phyloP scores from a whole-genome alignment of 2,797 vertebrate species.

The Remorina albescens region DNA sequence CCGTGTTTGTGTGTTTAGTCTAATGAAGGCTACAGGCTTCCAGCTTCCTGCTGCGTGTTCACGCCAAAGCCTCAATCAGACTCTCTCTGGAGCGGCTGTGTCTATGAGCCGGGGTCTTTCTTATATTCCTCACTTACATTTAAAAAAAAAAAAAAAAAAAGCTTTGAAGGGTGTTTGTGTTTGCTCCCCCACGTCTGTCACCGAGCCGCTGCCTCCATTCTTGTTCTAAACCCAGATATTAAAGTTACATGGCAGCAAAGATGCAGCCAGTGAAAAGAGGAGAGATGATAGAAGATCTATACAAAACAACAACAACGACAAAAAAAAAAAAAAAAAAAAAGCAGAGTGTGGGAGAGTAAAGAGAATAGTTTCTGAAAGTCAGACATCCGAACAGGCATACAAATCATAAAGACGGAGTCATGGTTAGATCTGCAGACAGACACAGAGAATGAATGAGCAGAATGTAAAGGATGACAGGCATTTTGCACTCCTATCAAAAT shows the following conservation, averaged over 20 bases:
- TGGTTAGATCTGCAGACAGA: slow-evolving; percentile 59
- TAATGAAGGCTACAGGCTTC: slow-evolving; percentile 71
- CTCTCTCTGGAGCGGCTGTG: slow-evolving; percentile 49
- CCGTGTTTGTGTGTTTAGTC: slow-evolving; percentile 59
- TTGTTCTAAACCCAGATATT: slow-evolving; percentile 76
- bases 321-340: slow-evolving; percentile 30
- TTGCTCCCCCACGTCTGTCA: slow-evolving; percentile 71
- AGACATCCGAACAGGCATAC: slow-evolving; percentile 60
- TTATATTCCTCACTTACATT: slow-evolving; percentile 69
- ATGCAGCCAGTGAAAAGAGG: slow-evolving; percentile 45
- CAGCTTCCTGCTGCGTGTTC: slow-evolving; percentile 47
- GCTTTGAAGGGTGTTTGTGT: slow-evolving; percentile 77
- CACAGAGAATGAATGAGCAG: slow-evolving; percentile 40
- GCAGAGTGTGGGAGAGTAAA: slow-evolving; percentile 47
- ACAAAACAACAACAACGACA: too few species aligned
- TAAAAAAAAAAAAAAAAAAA: slow-evolving; percentile 46
- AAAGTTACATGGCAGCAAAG: slow-evolving; percentile 67
- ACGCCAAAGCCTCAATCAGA: slow-evolving; percentile 61
- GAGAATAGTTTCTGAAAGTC: slow-evolving; percentile 68
- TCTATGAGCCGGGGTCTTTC: slow-evolving; percentile 52
- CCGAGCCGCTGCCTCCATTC: slow-evolving; percentile 62
- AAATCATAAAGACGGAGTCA: slow-evolving; percentile 53
- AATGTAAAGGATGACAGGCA: slow-evolving; percentile 27
- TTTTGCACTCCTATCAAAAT: slow-evolving; percentile 34
- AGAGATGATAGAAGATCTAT: slow-evolving; percentile 58